Percentiles rank a stretch among this genome's conserved stretches.
Conservation (phyloP, 2,797 vertebrate species). For the Echeneis naucrates region DNA sequence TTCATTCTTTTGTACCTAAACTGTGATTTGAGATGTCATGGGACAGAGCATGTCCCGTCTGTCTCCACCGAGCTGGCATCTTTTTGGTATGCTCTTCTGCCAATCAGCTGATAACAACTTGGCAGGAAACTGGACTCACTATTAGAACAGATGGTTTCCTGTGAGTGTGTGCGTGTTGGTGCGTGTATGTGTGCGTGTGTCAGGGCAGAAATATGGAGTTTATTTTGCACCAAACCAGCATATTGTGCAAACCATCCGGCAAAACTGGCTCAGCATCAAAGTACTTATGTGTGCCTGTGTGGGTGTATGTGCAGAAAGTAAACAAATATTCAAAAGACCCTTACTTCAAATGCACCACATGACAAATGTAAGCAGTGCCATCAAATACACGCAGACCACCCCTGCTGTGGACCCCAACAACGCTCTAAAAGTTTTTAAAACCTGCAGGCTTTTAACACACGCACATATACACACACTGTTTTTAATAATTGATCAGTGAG, state of each 20-base stretch:
- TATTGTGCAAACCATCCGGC: slow-evolving; percentile 67
- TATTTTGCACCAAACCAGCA: slow-evolving; percentile 68
- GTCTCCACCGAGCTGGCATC: slow-evolving; percentile 44
- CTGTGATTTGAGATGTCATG: slow-evolving; percentile 39
- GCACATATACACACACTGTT: slow-evolving; percentile 21
- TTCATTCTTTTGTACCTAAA: slow-evolving; percentile 25
- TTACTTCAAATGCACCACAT: slow-evolving; percentile 44
- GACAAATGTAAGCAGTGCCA: slow-evolving; percentile 40
- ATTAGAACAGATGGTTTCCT: slow-evolving; percentile 74
- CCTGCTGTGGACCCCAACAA: slow-evolving; percentile 55
- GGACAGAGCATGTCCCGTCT: slow-evolving; percentile 43
- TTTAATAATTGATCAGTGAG: slow-evolving; percentile 70
- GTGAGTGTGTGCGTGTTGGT: slow-evolving; percentile 32
- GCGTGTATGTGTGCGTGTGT: slow-evolving; percentile 29
- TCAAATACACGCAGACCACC: slow-evolving; percentile 33
- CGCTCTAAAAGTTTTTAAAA: slow-evolving; percentile 40
- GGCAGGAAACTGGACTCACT: slow-evolving; percentile 66
- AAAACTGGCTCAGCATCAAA: slow-evolving; percentile 65
- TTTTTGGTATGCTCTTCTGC: slow-evolving; percentile 54
- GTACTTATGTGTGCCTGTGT: slow-evolving; percentile 2
- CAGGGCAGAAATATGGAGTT: slow-evolving; percentile 49
- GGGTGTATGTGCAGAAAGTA: slow-evolving; percentile 18
- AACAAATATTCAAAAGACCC: slow-evolving; percentile 53
- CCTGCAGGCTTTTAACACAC: slow-evolving; percentile 34
- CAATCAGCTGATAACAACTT: slow-evolving; percentile 75